Percentiles rank a stretch among this genome's conserved stretches.
Conservation (phyloP, 2,888 invertebrate species). For the Epinotia bilunana region DNA sequence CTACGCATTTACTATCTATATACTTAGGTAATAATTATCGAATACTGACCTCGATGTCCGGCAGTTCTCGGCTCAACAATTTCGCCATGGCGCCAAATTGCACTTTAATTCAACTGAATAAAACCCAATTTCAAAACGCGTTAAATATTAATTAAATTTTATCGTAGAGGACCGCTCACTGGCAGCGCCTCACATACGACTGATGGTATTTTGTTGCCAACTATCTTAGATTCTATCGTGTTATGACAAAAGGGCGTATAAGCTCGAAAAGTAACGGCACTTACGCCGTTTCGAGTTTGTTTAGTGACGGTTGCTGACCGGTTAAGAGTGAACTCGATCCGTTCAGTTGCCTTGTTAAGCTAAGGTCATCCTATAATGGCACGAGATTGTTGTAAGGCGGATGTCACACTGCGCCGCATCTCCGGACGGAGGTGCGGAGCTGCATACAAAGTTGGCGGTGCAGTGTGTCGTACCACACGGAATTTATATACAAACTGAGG, state of each 20-base stretch:
- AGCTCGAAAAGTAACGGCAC: background rate
- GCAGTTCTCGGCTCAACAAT: slow-evolving; percentile 88
- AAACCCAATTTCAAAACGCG: slow-evolving; percentile 37
- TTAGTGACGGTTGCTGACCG: background rate
- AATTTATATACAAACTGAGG: too few relatives aligned
- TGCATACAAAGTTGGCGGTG: too few relatives aligned
- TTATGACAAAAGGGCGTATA: background rate
- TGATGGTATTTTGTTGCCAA: slow-evolving; percentile 49
- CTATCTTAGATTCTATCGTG: background rate
- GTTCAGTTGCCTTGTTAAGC: slow-evolving; percentile 29
- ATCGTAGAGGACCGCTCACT: slow-evolving; percentile 79
- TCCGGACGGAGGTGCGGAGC: too few relatives aligned
- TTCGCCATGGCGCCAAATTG: slow-evolving; percentile 72
- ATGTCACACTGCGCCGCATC: too few relatives aligned
- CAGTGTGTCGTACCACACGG: too few relatives aligned
- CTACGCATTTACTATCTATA: background rate
- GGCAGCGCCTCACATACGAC: slow-evolving; percentile 79
- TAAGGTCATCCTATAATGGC: slow-evolving; percentile 41
- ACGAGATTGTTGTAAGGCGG: background rate
- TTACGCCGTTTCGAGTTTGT: background rate
- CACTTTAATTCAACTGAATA: slow-evolving; percentile 42
- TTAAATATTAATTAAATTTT: slow-evolving; percentile 32
- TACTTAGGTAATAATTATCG: background rate
- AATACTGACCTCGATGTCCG: slow-evolving; percentile 91
- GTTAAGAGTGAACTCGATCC: slow-evolving; percentile 25